Conservation (phyloP, 1,140 invertebrate species). For the Orussus abietinus region DNA sequence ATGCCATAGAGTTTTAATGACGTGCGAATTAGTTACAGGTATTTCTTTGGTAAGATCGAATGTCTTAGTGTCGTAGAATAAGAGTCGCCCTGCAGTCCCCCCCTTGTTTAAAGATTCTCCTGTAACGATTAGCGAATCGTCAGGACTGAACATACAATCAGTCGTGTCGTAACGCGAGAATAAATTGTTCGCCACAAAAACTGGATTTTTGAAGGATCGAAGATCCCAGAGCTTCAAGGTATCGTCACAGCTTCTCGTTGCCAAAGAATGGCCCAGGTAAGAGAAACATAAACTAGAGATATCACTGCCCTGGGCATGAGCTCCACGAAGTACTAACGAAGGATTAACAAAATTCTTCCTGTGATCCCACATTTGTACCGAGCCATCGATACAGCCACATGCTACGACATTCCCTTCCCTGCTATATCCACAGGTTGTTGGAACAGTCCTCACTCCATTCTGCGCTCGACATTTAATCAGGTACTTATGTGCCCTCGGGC, state of each 20-base stretch:
- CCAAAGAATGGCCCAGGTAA: slow-evolving; percentile 77
- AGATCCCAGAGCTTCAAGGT: slow-evolving; percentile 96
- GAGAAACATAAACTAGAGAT: slow-evolving; percentile 85
- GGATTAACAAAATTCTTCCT: slow-evolving; percentile 81
- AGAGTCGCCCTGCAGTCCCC: slow-evolving; percentile 67
- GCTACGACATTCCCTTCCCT: slow-evolving; percentile 86
- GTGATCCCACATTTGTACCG: slow-evolving; percentile 97
- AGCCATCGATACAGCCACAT: slow-evolving; percentile 92
- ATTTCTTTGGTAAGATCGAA: slow-evolving; percentile 75
- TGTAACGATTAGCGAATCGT: slow-evolving; percentile 85
- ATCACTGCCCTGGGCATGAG: slow-evolving; percentile 78
- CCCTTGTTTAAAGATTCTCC: slow-evolving; percentile 77
- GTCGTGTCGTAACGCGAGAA: slow-evolving; percentile 88
- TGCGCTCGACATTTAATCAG: slow-evolving; percentile 87
- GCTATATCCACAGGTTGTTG: slow-evolving; percentile 80
- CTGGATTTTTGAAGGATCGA: slow-evolving; percentile 73
- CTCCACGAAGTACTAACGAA: slow-evolving; percentile 69
- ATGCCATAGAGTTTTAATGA: slow-evolving; percentile 93
- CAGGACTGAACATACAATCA: slow-evolving; percentile 91
- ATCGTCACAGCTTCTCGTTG: slow-evolving; percentile 85
- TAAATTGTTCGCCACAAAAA: slow-evolving; percentile 67
- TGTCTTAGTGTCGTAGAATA: slow-evolving; percentile 79
- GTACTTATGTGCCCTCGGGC: slow-evolving; percentile 72
- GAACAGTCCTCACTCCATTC: slow-evolving; percentile 84
- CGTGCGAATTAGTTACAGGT: slow-evolving; percentile 71